Evolutionary conservation across 2,888 invertebrate species (phyloP).

Genomic region (Drosophila austrosaltans): DNA sequence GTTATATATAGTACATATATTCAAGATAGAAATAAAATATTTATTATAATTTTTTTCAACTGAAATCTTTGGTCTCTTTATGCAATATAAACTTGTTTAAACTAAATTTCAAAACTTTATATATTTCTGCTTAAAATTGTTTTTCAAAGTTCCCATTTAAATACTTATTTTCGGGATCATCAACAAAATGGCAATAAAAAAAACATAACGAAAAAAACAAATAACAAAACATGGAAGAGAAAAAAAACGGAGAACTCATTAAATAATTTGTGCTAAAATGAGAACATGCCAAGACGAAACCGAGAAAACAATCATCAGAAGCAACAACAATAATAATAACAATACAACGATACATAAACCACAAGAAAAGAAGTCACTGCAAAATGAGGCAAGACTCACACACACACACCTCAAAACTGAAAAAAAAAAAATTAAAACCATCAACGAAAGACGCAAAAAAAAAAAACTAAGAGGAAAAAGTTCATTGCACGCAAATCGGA

Average conservation of each 20-base stretch:
- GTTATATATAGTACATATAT: too few species aligned
- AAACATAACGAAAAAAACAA: conserved; percentile 25
- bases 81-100: too few species aligned
- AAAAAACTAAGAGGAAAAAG: conserved; percentile 51
- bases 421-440: conserved; percentile 41
- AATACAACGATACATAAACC: conserved; percentile 35
- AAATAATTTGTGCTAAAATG: conserved; percentile 53
- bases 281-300: conserved; percentile 53
- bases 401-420: conserved; percentile 21
- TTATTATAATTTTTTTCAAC: background rate
- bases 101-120: background rate
- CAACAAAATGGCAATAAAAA: conserved; percentile 27
- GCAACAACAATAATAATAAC: conserved; percentile 36
- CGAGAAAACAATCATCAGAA: conserved; percentile 53
- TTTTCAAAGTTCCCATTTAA: background rate
- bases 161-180: conserved; percentile 5
- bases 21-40: too few species aligned
- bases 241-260: conserved; percentile 50
- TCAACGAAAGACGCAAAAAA: conserved; percentile 31
- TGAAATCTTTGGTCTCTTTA: background rate
- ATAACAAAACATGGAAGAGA: conserved; percentile 7
- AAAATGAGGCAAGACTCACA: conserved; percentile 41
- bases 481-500: conserved; percentile 82
- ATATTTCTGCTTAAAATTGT: background rate
- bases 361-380: conserved; percentile 49